Base-by-base conservation (phyloP, 2,113 vertebrate species). In the Motacilla tschutschensis region DNA sequence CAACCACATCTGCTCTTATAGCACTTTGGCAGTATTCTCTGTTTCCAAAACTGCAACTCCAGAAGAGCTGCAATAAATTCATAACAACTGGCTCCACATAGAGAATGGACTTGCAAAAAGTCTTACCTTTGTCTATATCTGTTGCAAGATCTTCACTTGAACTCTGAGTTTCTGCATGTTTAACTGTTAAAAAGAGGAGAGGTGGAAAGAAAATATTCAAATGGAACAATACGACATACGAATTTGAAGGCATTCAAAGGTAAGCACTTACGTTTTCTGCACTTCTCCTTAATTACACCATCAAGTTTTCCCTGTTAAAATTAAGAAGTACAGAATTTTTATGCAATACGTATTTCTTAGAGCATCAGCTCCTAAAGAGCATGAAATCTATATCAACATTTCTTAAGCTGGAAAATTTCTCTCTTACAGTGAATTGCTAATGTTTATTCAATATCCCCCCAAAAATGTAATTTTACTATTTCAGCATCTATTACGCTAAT, bases 71-170 rank as follows among this genome's bases (percentile, higher is more conserved):
- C 8, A 63, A 40, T 72, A 53, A 67, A 73, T 46, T 47, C 13
- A 0, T 22, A 72, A 62, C 2, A 8, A n/a, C 22, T 65, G 20
- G 10, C 25, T 84, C 28, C 3, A 7, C 33, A 75, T 5, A 83
- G 21, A 76, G 29, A 73, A 88, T 0, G 1, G 17, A 73, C n/a
- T 46, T 53, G 21, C 25, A 48, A 29, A 73, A 81, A 38, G 28
- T 74, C 95, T 92, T 95, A 99, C 99, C 98, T 98, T 97, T 99
- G 92, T 99, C 98, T 59, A 99, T 86, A 90, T 91, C 95, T 64
- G 93, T 95, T 14, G 73, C 44, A 19, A 95, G 76, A 66, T 96
- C 96, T 54, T 95, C 91, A 19, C 91, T 92, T 64, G 92, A 79
- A 88, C 95, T 98, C 79, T 99, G 98, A 53, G 97, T 98, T 70